Base-by-base conservation (phyloP, 64 coral and sea anemone genomes). In the Astreopora myriophthalma region DNA sequence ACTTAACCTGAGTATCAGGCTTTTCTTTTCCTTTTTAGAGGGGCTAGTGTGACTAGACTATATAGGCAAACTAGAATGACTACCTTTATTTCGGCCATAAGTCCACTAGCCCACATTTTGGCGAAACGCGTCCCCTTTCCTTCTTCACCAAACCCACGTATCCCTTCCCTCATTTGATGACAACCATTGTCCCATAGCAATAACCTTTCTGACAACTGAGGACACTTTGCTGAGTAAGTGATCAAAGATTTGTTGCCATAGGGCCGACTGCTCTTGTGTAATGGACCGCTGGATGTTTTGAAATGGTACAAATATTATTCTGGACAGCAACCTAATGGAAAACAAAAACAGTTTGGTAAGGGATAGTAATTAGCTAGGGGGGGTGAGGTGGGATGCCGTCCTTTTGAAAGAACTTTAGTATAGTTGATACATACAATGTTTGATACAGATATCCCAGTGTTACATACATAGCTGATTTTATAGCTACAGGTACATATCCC, bases 241-340 rank as follows among this genome's bases (percentile, higher is more conserved):
- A 49, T 80, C 8, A 31, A 70, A 58, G 9, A 80, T 29, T 46
- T 48, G 35, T 23, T 78, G 75, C 75, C 75, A 78, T 40, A 80
- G 20, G n/a, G 76, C 27, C 28, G 44, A 42, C 28, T 80, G 23
- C 42, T 80, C 76, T 32, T 80, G 40, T 30, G 76, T 28, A 32
- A 80, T 80, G 22, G 6, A 25, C 42, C 48, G 42, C 44, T 55
- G 27, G 44, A 55, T 33, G 44, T 39, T 79, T 52, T 52, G 29
- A 60, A 80, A 80, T 27, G 77, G 25, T 32, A 80, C 49, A 40
- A 80, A 80, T 28, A 80, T 55, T 42, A 80, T 60, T 19, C 77
- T 25, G 1, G 77, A 49, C 23, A 80, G 44, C 48, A 80, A 29
- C 77, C 77, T 80, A 31, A 80, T 2, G 49, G 49, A 52, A 52